Evolutionary conservation across 2,888 invertebrate genomes (phyloP).

Genomic region (Bombylius major): DNA sequence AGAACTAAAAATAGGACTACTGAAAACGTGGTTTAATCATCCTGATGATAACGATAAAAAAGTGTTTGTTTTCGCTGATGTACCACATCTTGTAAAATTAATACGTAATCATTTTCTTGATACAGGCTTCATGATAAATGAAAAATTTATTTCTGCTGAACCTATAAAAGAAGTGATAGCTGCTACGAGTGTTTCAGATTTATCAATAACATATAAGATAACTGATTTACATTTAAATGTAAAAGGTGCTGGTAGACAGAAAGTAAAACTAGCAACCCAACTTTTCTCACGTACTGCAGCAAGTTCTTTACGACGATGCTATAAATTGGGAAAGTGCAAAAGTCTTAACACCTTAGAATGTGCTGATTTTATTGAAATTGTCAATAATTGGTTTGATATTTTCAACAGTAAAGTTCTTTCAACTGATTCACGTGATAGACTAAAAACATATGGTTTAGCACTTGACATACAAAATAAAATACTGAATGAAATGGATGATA

Average conservation of each 20-base stretch:
- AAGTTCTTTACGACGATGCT: slow-evolving; percentile 13
- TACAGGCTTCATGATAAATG: slow-evolving; percentile 10
- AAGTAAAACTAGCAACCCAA: slow-evolving; percentile 14
- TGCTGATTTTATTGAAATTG: slow-evolving; percentile 15
- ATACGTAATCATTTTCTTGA: slow-evolving; percentile 14
- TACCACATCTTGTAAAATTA: slow-evolving; percentile 12
- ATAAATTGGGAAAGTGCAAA: slow-evolving; percentile 6
- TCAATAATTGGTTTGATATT: slow-evolving; percentile 18
- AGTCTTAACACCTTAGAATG: slow-evolving; percentile 14
- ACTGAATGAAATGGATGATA: slow-evolving; percentile 16
- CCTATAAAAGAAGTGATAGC: slow-evolving; percentile 1
- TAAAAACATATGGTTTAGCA: slow-evolving; percentile 16
- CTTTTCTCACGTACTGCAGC: slow-evolving; percentile 18
- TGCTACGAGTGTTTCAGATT: background rate
- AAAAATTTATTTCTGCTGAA: background rate
- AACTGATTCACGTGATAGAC: slow-evolving; percentile 3
- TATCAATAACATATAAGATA: background rate
- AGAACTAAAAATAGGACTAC: too few relatives aligned
- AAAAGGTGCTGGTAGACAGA: background rate
- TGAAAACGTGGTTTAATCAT: too few relatives aligned
- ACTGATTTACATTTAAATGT: background rate
- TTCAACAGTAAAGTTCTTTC: slow-evolving; percentile 14
- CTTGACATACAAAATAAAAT: slow-evolving; percentile 13
- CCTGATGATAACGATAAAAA: too few relatives aligned
- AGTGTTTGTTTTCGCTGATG: too few relatives aligned